These are phyloP conservation scores for Pomacea maculata DNA, from an alignment of 1,140 invertebrate genomes.

Conservation along the genomic window DNA sequence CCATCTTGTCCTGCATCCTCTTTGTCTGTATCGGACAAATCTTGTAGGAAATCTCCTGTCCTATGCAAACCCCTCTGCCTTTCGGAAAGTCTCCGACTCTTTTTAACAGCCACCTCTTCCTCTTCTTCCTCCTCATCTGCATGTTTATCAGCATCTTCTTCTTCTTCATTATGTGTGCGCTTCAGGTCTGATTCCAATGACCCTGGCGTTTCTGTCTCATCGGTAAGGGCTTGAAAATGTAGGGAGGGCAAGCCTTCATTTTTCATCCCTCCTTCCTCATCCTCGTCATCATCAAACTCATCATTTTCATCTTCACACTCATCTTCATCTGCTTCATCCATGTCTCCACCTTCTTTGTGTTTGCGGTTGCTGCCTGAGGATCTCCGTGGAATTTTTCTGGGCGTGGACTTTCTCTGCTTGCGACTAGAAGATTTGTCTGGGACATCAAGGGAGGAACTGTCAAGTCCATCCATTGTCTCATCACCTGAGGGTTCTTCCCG, in stretches of 20 bases:
- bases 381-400: slow-evolving; percentile 27
- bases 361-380: neutral
- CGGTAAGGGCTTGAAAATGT: neutral
- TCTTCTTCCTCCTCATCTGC: slow-evolving; percentile 10
- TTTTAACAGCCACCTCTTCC: neutral
- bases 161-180: slow-evolving; percentile 1
- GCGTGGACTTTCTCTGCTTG: slow-evolving; percentile 43
- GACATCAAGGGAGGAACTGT: slow-evolving; percentile 9
- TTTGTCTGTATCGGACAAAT: slow-evolving; percentile 12
- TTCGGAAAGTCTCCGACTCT: slow-evolving; percentile 4
- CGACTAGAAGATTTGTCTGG: slow-evolving; percentile 31
- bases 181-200: no score
- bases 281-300: neutral
- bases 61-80: neutral
- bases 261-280: slow-evolving; percentile 4
- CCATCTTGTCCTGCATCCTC: slow-evolving; percentile 12
- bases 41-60: slow-evolving; percentile 11
- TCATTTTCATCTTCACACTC: slow-evolving; percentile 4
- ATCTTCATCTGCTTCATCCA: slow-evolving; percentile 16
- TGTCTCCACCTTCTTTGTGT: slow-evolving; percentile 3
- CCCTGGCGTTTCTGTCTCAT: slow-evolving; percentile 13
- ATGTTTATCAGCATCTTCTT: slow-evolving; percentile 21
- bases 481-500: slow-evolving; percentile 34
- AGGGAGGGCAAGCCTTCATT: neutral
- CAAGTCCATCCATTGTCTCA: slow-evolving; percentile 20